Conservation (phyloP, 2,113 vertebrate species). For the Strigops habroptila region DNA sequence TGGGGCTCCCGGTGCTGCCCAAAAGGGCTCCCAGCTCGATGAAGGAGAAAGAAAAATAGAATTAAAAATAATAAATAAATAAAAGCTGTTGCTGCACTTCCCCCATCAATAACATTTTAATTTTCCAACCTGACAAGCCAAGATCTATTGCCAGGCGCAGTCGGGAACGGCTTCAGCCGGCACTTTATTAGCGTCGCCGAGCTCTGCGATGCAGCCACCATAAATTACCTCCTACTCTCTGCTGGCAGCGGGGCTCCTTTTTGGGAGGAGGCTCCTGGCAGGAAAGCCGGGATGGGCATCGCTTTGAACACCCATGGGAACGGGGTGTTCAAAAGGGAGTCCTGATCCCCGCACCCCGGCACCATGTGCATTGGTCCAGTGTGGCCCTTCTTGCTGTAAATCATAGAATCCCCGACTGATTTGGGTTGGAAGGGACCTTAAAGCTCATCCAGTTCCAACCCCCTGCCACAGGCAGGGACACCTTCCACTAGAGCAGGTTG, state of each 20-base stretch:
- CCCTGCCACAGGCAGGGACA: not conserved
- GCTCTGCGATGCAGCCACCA: not conserved
- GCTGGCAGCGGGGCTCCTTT: rapidly evolving
- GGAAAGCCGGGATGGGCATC: rapidly evolving
- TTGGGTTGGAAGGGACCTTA: not conserved
- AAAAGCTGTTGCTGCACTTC: not conserved
- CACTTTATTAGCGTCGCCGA: not conserved
- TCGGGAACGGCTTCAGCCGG: not conserved
- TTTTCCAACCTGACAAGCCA: not conserved
- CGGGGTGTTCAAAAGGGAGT: too few relatives aligned
- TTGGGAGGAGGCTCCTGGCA: not conserved
- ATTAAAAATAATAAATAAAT: not conserved
- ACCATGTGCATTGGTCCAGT: rapidly evolving
- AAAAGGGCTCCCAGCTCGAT: not conserved
- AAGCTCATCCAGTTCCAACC: not conserved
- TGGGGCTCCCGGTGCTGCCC: rapidly evolving
- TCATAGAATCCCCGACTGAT: not conserved
- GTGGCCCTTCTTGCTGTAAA: not conserved
- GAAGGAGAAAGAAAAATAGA: not conserved
- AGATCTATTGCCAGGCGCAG: not conserved
- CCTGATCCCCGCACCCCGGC: rapidly evolving
- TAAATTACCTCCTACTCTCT: not conserved
- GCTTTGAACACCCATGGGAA: rapidly evolving
- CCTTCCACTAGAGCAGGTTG: not conserved
- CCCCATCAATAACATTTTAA: constrained; percentile 23